These are phyloP conservation scores for Platichthys flesus DNA, from an alignment of 2,113 vertebrate genomes.

Conservation along the genomic window DNA sequence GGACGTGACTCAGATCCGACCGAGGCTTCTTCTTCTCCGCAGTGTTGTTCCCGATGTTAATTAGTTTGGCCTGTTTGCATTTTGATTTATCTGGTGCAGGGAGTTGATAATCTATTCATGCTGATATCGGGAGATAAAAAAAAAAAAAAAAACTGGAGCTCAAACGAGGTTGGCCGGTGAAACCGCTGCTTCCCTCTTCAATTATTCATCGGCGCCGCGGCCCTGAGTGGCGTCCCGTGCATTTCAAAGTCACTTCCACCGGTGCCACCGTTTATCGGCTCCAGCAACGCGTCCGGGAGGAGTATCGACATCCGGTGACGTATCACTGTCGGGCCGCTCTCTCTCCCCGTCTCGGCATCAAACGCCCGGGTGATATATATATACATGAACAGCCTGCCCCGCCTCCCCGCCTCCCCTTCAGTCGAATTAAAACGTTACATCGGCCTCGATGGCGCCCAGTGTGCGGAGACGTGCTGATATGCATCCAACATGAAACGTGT, in stretches of 20 bases:
- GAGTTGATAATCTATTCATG: conserved; percentile 71
- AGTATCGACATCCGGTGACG: conserved; percentile 29
- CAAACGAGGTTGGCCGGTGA: conserved; percentile 43
- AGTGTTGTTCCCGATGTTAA: conserved; percentile 67
- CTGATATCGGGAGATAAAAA: conserved; percentile 50
- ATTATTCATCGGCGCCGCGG: conserved; percentile 62
- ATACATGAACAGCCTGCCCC: not conserved
- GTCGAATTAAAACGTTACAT: conserved; percentile 62
- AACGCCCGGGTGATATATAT: conserved; percentile 28
- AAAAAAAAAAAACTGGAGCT: conserved; percentile 43
- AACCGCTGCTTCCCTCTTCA: conserved; percentile 50
- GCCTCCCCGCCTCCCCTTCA: not conserved
- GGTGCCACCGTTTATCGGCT: conserved; percentile 52
- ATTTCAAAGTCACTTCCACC: conserved; percentile 64
- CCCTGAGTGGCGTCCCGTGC: conserved; percentile 50
- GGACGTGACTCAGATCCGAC: conserved; percentile 47
- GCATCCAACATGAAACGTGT: conserved; percentile 63
- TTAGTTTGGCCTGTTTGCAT: conserved; percentile 76
- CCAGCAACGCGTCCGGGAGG: conserved; percentile 28
- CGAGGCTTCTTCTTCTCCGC: conserved; percentile 58
- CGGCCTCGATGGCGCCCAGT: conserved; percentile 28
- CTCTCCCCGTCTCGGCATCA: conserved; percentile 34
- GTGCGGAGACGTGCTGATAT: conserved; percentile 64
- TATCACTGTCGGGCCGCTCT: not conserved
- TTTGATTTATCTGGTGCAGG: conserved; percentile 63